Evolutionary conservation across 2,797 vertebrate species (phyloP).

Genomic region (Loriculus beryllinus): DNA sequence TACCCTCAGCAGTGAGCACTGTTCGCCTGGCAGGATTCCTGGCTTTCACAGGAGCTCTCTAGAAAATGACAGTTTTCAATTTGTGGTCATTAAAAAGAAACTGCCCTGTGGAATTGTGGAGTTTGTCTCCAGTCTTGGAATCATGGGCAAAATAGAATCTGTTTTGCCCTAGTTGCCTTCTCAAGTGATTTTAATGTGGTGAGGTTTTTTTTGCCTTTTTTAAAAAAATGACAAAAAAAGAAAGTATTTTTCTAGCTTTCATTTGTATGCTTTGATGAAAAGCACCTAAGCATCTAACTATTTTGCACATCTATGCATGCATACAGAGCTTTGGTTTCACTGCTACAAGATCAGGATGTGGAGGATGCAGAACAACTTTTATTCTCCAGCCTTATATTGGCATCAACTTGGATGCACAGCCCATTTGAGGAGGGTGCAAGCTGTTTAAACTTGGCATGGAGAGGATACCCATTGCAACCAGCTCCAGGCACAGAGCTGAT

Average conservation of each 20-base stretch:
- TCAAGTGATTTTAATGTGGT: background rate
- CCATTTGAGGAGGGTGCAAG: background rate
- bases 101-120: background rate
- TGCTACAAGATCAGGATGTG: background rate
- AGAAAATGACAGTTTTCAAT: background rate
- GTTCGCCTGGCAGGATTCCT: background rate
- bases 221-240: background rate
- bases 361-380: background rate
- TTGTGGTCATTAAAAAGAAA: background rate
- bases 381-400: background rate
- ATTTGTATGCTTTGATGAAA: background rate
- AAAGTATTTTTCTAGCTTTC: background rate
- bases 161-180: background rate
- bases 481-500: background rate
- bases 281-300: background rate
- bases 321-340: background rate
- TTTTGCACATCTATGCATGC: background rate
- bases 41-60: background rate
- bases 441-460: fast-evolving
- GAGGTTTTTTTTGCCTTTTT: background rate
- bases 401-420: background rate
- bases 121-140: background rate
- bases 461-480: background rate
- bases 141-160: background rate
- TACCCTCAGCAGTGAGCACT: background rate